A percentile compares a stretch with the other conserved stretches of the same genome.
Conservation (phyloP, 2,888 invertebrate species). For the Hemicrepidius hirtus region DNA sequence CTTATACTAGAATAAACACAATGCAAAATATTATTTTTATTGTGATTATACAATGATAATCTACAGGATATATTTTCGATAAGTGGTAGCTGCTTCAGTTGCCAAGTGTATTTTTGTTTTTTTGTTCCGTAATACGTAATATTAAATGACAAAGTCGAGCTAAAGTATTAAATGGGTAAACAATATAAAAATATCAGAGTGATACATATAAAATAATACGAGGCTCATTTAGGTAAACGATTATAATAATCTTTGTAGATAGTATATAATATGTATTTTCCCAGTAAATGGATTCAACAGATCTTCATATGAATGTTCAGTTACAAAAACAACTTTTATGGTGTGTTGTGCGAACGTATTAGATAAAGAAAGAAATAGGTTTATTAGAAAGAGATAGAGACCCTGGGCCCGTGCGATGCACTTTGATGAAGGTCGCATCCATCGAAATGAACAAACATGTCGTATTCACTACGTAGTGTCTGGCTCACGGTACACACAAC, state of each 20-base stretch:
- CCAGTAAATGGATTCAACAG: conserved; percentile 15
- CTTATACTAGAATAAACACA: no score
- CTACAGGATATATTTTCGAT: no score
- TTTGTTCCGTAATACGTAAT: conserved; percentile 4
- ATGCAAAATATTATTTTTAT: no score
- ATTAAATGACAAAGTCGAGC: neutral
- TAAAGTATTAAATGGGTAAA: conserved; percentile 12
- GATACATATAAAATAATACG: conserved; percentile 35
- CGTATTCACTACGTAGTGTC: conserved; percentile 63
- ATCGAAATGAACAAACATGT: conserved; percentile 70
- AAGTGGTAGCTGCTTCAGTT: no score
- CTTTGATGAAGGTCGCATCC: conserved; percentile 70
- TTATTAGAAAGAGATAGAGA: conserved; percentile 63
- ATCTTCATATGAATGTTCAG: conserved; percentile 27
- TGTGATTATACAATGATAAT: no score
- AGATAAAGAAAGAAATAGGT: conserved; percentile 66
- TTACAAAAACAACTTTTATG: conserved; percentile 61
- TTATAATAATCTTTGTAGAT: conserved; percentile 11
- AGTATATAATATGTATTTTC: conserved; percentile 3
- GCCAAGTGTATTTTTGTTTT: no score
- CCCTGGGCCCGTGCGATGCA: conserved; percentile 72
- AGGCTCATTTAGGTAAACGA: conserved; percentile 37
- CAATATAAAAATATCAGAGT: conserved; percentile 25
- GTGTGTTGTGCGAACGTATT: conserved; percentile 44
- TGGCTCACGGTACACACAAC: conserved; percentile 59